A percentile compares a stretch with the other conserved stretches of the same genome.
These are phyloP conservation scores for Leptinotarsa rubiginosa DNA, from an alignment of 2,888 invertebrate genomes.

Conservation along the genomic window DNA sequence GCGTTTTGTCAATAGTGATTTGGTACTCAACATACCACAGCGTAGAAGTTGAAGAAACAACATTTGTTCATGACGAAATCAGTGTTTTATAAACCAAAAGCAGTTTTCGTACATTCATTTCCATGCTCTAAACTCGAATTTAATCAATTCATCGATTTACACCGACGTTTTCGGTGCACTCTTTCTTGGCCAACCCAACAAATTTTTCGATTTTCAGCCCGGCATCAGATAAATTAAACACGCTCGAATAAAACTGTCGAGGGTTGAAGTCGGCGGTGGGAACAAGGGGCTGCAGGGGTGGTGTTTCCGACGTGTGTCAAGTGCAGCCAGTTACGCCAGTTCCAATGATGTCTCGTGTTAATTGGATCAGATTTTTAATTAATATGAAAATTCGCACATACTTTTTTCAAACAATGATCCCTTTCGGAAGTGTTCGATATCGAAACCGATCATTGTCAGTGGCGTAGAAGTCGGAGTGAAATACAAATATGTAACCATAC, in stretches of 20 bases:
- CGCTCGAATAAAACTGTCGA: constrained; percentile 49
- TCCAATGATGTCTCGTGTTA: constrained; percentile 63
- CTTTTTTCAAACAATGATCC: constrained; percentile 48
- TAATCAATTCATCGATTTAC: neutral
- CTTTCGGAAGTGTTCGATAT: constrained; percentile 37
- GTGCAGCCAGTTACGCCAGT: constrained; percentile 63
- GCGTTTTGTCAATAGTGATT: too few relatives aligned
- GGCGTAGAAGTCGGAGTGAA: neutral
- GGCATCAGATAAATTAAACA: constrained; percentile 52
- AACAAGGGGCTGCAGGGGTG: constrained; percentile 45
- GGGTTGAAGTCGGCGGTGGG: constrained; percentile 43
- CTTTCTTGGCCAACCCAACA: constrained; percentile 13
- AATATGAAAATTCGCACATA: constrained; percentile 66
- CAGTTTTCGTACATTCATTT: too few relatives aligned
- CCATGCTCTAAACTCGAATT: too few relatives aligned
- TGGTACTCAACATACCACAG: too few relatives aligned
- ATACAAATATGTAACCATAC: too few relatives aligned
- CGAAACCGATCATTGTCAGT: neutral
- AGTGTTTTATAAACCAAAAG: too few relatives aligned
- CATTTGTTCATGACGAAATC: too few relatives aligned
- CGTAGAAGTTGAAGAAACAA: too few relatives aligned
- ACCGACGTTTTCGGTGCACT: constrained; percentile 31
- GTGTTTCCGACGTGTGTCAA: constrained; percentile 66
- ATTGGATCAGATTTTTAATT: constrained; percentile 68
- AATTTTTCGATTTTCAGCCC: constrained; percentile 40